Percentiles rank a stretch among this genome's conserved stretches.
These are phyloP conservation scores for Coreoperca whiteheadi DNA, from an alignment of 2,113 vertebrate genomes.

Conservation along the genomic window DNA sequence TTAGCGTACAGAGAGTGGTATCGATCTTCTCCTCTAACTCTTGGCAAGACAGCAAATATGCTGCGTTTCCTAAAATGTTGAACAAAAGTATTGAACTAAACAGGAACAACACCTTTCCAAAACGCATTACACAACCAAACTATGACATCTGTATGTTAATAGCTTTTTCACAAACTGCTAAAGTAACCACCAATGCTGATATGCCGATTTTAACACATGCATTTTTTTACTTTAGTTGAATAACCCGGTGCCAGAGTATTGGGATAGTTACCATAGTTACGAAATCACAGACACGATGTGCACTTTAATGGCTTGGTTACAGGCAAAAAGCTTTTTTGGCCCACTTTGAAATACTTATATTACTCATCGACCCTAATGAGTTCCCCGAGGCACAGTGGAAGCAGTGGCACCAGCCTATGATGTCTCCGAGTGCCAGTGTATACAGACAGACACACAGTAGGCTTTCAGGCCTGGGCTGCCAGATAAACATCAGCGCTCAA, in stretches of 20 bases:
- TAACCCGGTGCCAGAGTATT: not conserved
- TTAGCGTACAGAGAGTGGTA: not conserved
- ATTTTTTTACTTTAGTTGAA: slow-evolving; percentile 3
- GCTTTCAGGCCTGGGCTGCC: slow-evolving; percentile 5
- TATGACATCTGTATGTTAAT: not conserved
- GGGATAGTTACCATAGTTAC: slow-evolving; percentile 50
- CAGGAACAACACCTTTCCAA: not conserved
- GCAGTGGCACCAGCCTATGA: slow-evolving; percentile 37
- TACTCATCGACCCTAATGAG: slow-evolving; percentile 69
- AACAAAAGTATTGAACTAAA: not conserved
- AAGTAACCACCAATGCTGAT: not conserved
- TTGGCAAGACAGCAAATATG: not conserved
- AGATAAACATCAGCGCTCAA: slow-evolving; percentile 39
- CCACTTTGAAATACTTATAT: slow-evolving; percentile 53
- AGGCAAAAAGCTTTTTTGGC: slow-evolving; percentile 69
- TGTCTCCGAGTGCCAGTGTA: slow-evolving; percentile 42
- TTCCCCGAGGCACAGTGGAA: slow-evolving; percentile 55
- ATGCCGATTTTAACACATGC: not conserved
- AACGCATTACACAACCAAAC: not conserved
- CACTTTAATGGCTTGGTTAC: slow-evolving; percentile 16
- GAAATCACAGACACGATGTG: slow-evolving; percentile 42
- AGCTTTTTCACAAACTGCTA: not conserved
- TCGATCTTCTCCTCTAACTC: not conserved
- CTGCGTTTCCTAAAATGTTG: not conserved
- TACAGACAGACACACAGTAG: slow-evolving; percentile 32